Evolutionary conservation across 2,113 vertebrate species (phyloP), one percentile per base, ranked within the genome.

Genomic region (Oncorhynchus kisutch): DNA sequence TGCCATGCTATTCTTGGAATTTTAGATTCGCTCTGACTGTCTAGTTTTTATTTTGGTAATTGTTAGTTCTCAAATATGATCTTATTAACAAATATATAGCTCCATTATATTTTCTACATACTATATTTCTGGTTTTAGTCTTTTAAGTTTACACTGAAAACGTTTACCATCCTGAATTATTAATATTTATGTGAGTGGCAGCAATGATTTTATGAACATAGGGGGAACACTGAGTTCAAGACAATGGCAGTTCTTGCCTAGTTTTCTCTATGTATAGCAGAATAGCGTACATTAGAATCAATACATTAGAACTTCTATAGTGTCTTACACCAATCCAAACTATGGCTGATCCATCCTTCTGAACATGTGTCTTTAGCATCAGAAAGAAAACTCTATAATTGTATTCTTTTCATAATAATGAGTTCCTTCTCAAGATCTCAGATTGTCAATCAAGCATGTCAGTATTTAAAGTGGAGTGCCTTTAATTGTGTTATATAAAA

Each of bases 401-500:
- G 18, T 22, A 8, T 62, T 62, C 1, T 16, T 9, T 62, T 16
- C 7, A 62, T 62, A 13, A n/a, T 62, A 24, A 22, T 22, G 59
- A 62, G 20, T 62, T 62, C n/a, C 7, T 62, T 22, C 59, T n/a
- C n/a, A 62, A n/a, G 18, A 22, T 22, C 2, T 62, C 20, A 20
- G 59, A 62, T 62, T 60, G 59, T 89, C 85, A 84, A 79, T 82
- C 84, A 75, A 74, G 85, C 68, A 2, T 89, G 89, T 85, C 75
- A 75, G 81, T 88, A 73, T 81, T 74, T 65, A 85, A 9, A 45
- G 39, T 45, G 39, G 82, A 75, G 78, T 84, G 84, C 88, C 77
- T 82, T 86, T 89, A 89, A 91, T 87, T 83, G 82, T 82, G 75
- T 84, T 80, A 85, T 88, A 87, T 90, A 73, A 90, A 89, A 88